These are phyloP conservation scores for Drosophila paranaensis DNA, from an alignment of 2,888 invertebrate species.

Conservation along the genomic window DNA sequence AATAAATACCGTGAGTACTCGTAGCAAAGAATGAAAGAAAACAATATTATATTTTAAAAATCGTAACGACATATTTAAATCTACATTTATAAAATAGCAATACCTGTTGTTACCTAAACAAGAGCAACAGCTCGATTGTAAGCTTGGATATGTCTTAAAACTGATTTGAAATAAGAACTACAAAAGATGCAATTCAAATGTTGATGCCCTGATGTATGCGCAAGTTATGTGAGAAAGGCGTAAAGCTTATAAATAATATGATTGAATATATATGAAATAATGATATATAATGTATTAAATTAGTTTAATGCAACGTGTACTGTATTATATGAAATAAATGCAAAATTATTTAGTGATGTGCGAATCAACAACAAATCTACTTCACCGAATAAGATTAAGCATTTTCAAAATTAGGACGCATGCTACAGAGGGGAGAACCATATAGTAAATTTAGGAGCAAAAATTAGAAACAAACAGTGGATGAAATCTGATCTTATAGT, in stretches of 20 bases:
- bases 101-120: conserved; percentile 60
- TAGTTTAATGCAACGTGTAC: conserved; percentile 78
- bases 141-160: conserved; percentile 28
- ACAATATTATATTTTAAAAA: conserved; percentile 45
- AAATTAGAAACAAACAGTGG: no score
- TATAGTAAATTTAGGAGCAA: no score
- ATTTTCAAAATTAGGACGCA: no score
- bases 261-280: conserved; percentile 64
- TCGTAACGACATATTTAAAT: conserved; percentile 58
- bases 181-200: conserved; percentile 21
- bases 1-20: conserved; percentile 56
- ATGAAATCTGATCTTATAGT: no score
- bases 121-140: conserved; percentile 40
- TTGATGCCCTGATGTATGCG: conserved; percentile 29
- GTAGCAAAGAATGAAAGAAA: conserved; percentile 57
- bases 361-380: conserved; percentile 16
- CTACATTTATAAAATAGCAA: conserved; percentile 59
- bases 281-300: conserved; percentile 63
- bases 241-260: conserved; percentile 57
- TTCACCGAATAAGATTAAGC: no score
- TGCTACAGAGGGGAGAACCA: no score
- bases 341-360: conserved; percentile 77
- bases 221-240: conserved; percentile 52
- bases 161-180: conserved; percentile 33
- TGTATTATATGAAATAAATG: conserved; percentile 79